A percentile compares a stretch with the other conserved stretches of the same genome.
Evolutionary conservation across 1,140 invertebrate species (phyloP).

Genomic region (Drosophila sturtevanti): DNA sequence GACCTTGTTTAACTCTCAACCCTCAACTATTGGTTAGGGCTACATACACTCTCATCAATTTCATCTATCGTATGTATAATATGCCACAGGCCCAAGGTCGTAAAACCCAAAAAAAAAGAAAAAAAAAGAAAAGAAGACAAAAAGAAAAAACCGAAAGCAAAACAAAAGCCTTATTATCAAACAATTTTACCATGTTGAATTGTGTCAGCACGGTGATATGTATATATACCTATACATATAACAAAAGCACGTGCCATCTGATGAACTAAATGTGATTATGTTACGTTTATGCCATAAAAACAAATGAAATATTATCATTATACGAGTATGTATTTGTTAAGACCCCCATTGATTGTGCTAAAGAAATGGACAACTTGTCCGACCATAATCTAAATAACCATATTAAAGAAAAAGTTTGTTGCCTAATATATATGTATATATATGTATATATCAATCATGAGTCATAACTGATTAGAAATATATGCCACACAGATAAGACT

Average conservation of each 20-base stretch:
- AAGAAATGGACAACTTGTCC: background rate
- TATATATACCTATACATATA: no score
- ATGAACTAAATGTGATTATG: background rate
- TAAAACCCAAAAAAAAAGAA: background rate
- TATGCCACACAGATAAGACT: background rate
- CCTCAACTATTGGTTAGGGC: background rate
- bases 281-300: background rate
- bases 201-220: background rate
- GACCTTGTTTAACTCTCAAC: background rate
- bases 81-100: background rate
- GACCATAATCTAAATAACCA: background rate
- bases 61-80: no score
- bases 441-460: background rate
- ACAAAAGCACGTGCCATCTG: conserved; percentile 4
- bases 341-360: no score
- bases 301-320: no score
- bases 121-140: background rate
- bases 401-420: background rate
- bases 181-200: background rate
- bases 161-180: background rate
- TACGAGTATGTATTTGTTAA: no score
- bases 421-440: no score
- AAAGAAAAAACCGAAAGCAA: background rate
- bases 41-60: background rate
- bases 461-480: background rate